phyloP scores from a whole-genome alignment of 1,140 invertebrate genomes.

The Mycetomoellerius zeteki region DNA sequence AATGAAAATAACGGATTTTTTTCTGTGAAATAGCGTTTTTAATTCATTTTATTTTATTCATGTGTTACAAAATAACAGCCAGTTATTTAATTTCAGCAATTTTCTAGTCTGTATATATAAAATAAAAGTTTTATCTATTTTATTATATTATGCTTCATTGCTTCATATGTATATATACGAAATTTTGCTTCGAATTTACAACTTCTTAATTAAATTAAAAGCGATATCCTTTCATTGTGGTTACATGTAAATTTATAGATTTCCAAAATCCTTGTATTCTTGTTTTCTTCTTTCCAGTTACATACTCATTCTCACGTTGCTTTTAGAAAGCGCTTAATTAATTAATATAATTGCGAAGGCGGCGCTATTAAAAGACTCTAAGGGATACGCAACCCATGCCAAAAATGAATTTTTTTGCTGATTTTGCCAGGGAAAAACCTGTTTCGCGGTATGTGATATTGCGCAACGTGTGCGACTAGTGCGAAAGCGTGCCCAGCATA shows the following conservation, averaged over 20 bases:
- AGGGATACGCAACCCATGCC: neutral
- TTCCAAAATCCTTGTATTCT: neutral
- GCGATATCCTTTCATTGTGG: neutral
- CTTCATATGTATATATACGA: no score
- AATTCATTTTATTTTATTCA: no score
- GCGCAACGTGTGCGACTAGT: conserved; percentile 40
- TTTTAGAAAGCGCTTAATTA: conserved; percentile 44
- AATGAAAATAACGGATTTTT: no score
- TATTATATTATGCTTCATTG: no score
- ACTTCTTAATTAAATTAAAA: neutral
- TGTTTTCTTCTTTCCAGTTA: neutral
- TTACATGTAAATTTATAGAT: neutral
- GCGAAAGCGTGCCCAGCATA: conserved; percentile 40
- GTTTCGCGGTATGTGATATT: conserved; percentile 34
- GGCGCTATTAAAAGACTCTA: neutral
- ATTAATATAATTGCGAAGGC: conserved; percentile 13
- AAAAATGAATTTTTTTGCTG: conserved; percentile 44
- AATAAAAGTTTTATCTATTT: no score
- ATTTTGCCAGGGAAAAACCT: conserved; percentile 41
- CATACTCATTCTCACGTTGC: neutral
- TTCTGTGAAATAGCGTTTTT: no score
- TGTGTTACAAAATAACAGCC: no score
- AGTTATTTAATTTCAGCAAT: no score
- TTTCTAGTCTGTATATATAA: no score
- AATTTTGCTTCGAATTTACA: neutral